Conservation (phyloP, 2,888 invertebrate species). For the Leptura quadrifasciata region DNA sequence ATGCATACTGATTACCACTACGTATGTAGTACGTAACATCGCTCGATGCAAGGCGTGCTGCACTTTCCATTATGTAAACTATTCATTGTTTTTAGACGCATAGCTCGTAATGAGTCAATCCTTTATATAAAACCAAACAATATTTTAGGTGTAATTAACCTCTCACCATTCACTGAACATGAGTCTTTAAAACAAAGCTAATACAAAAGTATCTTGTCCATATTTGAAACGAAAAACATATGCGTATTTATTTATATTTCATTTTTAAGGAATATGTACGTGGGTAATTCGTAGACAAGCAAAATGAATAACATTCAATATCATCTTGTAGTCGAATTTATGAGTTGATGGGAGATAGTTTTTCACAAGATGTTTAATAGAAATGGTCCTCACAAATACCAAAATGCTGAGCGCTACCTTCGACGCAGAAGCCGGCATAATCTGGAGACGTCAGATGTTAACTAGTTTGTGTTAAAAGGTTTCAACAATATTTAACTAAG, state of each 20-base stretch:
- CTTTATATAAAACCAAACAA: not conserved
- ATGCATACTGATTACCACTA: conserved; percentile 7
- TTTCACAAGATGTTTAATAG: too few relatives aligned
- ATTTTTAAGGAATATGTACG: too few relatives aligned
- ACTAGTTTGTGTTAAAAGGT: too few relatives aligned
- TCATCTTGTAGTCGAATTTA: too few relatives aligned
- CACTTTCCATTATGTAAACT: conserved; percentile 1
- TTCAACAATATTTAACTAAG: too few relatives aligned
- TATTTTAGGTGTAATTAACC: conserved; percentile 2
- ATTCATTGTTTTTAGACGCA: not conserved
- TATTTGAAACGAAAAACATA: not conserved
- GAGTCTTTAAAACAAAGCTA: not conserved
- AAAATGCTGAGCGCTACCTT: too few relatives aligned
- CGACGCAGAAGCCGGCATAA: too few relatives aligned
- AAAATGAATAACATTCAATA: too few relatives aligned
- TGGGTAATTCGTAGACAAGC: too few relatives aligned
- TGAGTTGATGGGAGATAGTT: too few relatives aligned
- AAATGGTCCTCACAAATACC: too few relatives aligned
- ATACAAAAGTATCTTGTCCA: not conserved
- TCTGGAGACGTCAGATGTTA: too few relatives aligned
- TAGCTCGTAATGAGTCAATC: conserved; percentile 3
- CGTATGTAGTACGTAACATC: not conserved
- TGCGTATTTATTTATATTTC: not conserved
- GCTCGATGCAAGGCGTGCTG: not conserved
- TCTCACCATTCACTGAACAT: not conserved